Percentiles rank a stretch among this genome's conserved stretches.
These are phyloP conservation scores for Delphinapterus leucas DNA, from an alignment of 2,113 vertebrate genomes.

Conservation along the genomic window DNA sequence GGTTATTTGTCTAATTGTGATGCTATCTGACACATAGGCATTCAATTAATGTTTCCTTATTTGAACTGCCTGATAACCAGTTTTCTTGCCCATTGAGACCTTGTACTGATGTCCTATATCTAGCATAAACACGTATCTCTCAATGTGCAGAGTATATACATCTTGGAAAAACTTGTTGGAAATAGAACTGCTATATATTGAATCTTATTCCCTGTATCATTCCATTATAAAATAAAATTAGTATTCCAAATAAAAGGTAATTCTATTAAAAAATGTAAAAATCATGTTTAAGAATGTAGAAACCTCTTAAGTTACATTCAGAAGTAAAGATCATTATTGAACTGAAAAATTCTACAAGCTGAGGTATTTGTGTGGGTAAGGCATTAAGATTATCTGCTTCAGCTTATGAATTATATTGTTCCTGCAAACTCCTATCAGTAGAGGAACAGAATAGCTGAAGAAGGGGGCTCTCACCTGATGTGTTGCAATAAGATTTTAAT, in stretches of 20 bases:
- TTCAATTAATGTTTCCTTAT: neutral
- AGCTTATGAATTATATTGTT: neutral
- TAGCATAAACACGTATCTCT: neutral
- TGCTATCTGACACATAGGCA: neutral
- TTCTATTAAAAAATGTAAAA: slow-evolving; percentile 46
- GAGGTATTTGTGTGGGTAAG: neutral
- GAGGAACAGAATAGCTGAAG: neutral
- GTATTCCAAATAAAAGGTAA: neutral
- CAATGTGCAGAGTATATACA: neutral
- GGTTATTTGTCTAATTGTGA: neutral
- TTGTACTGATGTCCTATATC: neutral
- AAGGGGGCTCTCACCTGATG: neutral
- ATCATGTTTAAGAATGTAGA: slow-evolving; percentile 30
- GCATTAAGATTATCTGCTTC: slow-evolving; percentile 6
- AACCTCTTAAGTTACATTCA: slow-evolving; percentile 17
- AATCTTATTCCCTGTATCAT: neutral
- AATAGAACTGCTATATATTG: slow-evolving; percentile 5
- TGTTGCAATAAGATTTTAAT: neutral
- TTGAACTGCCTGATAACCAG: neutral
- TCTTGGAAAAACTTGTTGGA: slow-evolving; percentile 21
- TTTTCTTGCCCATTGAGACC: slow-evolving; percentile 29
- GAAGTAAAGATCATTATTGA: slow-evolving; percentile 2
- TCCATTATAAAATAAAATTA: slow-evolving; percentile 39
- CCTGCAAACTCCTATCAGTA: neutral
- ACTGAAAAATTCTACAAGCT: slow-evolving; percentile 24